These are phyloP conservation scores for Petroica traversi DNA, from an alignment of 2,113 vertebrate species.

Conservation along the genomic window DNA sequence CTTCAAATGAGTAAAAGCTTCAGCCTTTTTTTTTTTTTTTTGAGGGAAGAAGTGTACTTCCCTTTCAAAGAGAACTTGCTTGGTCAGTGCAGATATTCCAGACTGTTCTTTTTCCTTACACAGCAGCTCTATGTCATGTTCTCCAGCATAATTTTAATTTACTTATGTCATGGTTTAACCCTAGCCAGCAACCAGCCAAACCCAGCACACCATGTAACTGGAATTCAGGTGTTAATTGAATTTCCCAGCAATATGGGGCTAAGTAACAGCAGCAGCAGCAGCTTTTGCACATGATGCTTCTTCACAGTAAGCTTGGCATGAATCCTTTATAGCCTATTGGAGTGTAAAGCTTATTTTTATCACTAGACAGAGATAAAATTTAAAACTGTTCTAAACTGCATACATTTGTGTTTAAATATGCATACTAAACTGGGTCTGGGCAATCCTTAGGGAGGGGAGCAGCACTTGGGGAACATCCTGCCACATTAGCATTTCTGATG, in stretches of 20 bases:
- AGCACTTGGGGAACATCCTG: neutral
- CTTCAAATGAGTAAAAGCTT: neutral
- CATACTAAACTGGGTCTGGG: neutral
- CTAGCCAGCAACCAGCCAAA: neutral
- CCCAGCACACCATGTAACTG: rapidly evolving
- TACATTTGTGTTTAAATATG: neutral
- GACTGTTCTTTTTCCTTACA: neutral
- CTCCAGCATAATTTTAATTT: neutral
- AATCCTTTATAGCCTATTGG: neutral
- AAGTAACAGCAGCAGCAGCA: neutral
- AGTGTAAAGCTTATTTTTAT: neutral
- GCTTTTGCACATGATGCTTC: neutral
- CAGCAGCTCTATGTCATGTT: neutral
- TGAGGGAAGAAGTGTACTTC: neutral
- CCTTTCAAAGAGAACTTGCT: neutral
- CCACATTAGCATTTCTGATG: neutral
- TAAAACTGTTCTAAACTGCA: neutral
- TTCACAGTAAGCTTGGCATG: neutral
- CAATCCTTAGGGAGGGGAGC: neutral
- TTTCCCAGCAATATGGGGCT: neutral
- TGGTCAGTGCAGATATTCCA: neutral
- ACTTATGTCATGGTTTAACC: neutral
- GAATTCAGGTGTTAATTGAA: neutral
- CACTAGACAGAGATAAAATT: neutral
- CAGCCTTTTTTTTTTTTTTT: neutral